phyloP scores from a whole-genome alignment of 2,113 vertebrate genomes.

The Lichenostomus cassidix region DNA sequence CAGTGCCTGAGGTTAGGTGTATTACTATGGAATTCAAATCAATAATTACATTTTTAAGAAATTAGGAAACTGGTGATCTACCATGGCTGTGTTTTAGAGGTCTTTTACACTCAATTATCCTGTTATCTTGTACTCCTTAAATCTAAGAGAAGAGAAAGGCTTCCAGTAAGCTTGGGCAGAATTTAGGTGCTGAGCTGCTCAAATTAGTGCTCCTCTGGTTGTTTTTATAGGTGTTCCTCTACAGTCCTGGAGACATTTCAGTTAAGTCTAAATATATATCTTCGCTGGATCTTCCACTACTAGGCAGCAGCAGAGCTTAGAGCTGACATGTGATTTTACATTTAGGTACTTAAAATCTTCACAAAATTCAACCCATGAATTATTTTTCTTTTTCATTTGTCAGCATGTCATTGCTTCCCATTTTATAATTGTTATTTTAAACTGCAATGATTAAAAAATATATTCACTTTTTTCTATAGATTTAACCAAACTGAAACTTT shows the following conservation, averaged over 20 bases:
- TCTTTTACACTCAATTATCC: background rate
- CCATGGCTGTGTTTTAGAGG: background rate
- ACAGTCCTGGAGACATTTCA: background rate
- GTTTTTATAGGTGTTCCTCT: background rate
- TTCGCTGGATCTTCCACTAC: background rate
- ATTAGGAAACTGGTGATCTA: background rate
- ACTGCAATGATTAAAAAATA: background rate
- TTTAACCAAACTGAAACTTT: background rate
- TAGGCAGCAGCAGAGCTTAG: background rate
- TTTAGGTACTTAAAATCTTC: background rate
- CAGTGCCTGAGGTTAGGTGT: background rate
- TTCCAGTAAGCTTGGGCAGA: background rate
- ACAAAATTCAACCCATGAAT: background rate
- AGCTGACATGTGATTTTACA: background rate
- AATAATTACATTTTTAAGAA: background rate
- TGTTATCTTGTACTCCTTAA: background rate
- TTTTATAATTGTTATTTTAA: background rate
- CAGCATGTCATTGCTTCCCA: background rate
- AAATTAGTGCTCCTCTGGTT: background rate
- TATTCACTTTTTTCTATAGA: background rate
- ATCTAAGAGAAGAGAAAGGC: background rate
- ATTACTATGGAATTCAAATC: background rate
- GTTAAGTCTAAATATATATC: background rate
- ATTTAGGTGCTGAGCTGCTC: background rate
- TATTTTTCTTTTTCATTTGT: background rate